These are phyloP conservation scores for Thamnophis sirtalis DNA, from an alignment of 2,113 vertebrate genomes.

Conservation along the genomic window DNA sequence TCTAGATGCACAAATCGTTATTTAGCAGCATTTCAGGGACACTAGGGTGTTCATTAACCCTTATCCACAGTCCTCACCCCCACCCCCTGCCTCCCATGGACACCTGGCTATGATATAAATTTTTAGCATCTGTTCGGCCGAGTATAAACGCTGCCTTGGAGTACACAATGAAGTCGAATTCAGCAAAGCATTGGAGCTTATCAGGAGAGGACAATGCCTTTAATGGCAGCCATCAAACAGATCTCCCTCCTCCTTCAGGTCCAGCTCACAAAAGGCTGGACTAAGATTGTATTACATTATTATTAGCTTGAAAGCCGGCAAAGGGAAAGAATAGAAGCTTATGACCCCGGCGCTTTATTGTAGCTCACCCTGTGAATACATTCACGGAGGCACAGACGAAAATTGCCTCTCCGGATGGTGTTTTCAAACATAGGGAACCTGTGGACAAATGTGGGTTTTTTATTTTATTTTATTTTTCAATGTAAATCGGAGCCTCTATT, in stretches of 20 bases:
- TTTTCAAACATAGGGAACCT: neutral
- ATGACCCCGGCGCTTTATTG: neutral
- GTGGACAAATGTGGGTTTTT: neutral
- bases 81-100: neutral
- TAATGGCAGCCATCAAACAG: conserved; percentile 11
- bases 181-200: neutral
- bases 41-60: neutral
- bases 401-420: neutral
- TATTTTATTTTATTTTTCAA: neutral
- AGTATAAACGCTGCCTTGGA: neutral
- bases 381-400: neutral
- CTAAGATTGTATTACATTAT: conserved; percentile 1
- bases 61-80: neutral
- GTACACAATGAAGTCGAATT: neutral
- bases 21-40: neutral
- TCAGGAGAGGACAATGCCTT: conserved; percentile 5
- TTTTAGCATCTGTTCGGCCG: neutral
- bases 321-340: neutral
- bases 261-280: neutral
- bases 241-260: neutral
- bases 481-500: neutral
- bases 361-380: neutral
- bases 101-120: neutral
- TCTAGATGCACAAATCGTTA: neutral
- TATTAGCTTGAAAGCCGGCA: conserved; percentile 1